Conservation (phyloP, 2,113 vertebrate genomes). For the Tricholaema leucomelas region DNA sequence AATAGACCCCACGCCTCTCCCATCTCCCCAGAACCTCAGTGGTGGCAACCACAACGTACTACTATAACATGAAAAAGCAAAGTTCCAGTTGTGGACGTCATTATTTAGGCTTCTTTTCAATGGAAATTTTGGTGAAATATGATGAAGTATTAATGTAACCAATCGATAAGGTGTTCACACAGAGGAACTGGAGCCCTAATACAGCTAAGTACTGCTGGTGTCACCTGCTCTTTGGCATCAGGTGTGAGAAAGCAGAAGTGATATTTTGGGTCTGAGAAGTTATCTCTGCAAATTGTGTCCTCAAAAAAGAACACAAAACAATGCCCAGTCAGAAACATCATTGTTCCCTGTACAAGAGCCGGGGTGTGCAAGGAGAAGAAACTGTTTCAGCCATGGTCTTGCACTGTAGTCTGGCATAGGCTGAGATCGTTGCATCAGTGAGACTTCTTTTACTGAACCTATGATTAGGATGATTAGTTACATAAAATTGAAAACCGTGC, state of each 20-base stretch:
- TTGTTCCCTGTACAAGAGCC: too few relatives aligned
- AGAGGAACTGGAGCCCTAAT: not conserved
- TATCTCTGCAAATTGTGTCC: not conserved
- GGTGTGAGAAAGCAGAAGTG: not conserved
- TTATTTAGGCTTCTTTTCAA: not conserved
- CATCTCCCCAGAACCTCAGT: not conserved
- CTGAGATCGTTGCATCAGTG: not conserved
- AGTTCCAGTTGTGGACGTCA: not conserved
- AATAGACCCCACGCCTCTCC: not conserved
- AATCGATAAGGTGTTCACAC: fast-evolving
- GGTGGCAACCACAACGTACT: not conserved
- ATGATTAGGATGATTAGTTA: not conserved
- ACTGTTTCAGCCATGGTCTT: not conserved
- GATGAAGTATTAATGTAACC: not conserved
- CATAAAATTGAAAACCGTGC: not conserved
- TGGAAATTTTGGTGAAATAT: not conserved
- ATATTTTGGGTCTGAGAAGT: not conserved
- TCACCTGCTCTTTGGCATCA: not conserved
- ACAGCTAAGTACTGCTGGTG: not conserved
- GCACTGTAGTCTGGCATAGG: not conserved
- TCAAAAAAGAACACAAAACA: not conserved
- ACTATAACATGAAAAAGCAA: not conserved
- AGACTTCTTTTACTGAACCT: not conserved
- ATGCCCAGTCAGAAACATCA: fast-evolving
- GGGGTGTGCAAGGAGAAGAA: fast-evolving